phyloP scores from a whole-genome alignment of 2,888 invertebrate species.

The Halictus ligatus region DNA sequence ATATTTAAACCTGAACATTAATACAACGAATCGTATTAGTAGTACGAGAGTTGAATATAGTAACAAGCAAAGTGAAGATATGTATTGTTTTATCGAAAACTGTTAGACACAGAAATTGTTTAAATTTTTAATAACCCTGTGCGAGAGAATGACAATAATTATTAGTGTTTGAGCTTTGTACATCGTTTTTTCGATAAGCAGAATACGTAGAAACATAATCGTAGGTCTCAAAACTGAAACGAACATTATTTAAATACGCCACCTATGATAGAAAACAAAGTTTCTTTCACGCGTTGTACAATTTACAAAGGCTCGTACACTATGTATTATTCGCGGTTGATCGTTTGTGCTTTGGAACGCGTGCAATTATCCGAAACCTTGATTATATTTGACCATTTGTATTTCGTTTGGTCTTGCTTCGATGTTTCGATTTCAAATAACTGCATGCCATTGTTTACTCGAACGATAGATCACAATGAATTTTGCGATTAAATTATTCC shows the following conservation, averaged over 20 bases:
- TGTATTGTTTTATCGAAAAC: not conserved
- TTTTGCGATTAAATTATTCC: constrained; percentile 35
- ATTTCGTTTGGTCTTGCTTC: not conserved
- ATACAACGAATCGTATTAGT: not conserved
- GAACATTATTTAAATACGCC: not conserved
- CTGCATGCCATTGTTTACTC: not conserved
- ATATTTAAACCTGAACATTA: not conserved
- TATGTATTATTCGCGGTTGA: not conserved
- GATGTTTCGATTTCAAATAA: not conserved
- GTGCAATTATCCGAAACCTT: not conserved
- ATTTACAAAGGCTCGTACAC: not conserved
- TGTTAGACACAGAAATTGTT: not conserved
- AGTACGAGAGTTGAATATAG: not conserved
- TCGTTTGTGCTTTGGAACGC: not conserved
- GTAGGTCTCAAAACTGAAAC: not conserved
- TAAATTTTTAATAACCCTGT: not conserved
- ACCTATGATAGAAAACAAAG: not conserved
- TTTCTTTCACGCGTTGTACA: not conserved
- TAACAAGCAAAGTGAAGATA: not conserved
- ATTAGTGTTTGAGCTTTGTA: not conserved
- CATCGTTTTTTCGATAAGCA: not conserved
- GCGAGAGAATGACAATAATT: not conserved
- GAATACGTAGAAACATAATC: not conserved
- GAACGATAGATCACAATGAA: not conserved
- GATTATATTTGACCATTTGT: not conserved